A percentile compares a stretch with the other conserved stretches of the same genome.
These are phyloP conservation scores for Peucedramus taeniatus DNA, from an alignment of 2,113 vertebrate species.

Conservation along the genomic window DNA sequence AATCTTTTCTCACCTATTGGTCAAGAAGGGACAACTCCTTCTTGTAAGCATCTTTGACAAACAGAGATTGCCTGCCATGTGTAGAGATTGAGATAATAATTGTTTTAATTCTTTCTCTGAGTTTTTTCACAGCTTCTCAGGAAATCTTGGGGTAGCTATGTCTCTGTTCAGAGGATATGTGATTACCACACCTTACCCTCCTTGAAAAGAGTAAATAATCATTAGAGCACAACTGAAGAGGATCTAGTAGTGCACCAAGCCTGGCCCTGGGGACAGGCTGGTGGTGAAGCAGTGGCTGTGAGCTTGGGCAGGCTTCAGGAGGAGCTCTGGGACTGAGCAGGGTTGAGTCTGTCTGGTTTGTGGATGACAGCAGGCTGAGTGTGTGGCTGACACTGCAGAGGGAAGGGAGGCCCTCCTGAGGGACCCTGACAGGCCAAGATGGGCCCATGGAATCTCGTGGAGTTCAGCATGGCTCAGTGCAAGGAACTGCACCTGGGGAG, in stretches of 20 bases:
- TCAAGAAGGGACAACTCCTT: too few relatives aligned
- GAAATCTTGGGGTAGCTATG: too few relatives aligned
- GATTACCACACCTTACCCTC: too few relatives aligned
- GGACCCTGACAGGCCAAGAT: background rate
- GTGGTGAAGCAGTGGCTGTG: background rate
- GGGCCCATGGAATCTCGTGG: fast-evolving
- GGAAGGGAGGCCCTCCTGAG: background rate
- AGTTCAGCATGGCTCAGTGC: background rate
- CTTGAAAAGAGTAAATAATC: background rate
- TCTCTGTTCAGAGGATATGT: too few relatives aligned
- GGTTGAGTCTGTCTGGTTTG: background rate
- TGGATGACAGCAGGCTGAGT: too few relatives aligned
- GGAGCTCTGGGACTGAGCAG: too few relatives aligned
- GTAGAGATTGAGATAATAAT: too few relatives aligned
- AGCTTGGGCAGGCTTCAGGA: background rate
- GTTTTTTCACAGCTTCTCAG: too few relatives aligned
- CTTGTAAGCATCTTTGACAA: too few relatives aligned
- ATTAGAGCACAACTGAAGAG: background rate
- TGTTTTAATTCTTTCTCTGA: too few relatives aligned
- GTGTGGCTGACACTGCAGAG: background rate
- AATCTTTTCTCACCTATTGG: too few relatives aligned
- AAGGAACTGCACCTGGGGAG: background rate
- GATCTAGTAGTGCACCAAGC: background rate
- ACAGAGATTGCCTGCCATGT: too few relatives aligned
- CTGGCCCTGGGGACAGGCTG: background rate